Base-by-base conservation (phyloP, 92 coral and sea anemone species). In the Zoanthus gigantus region DNA sequence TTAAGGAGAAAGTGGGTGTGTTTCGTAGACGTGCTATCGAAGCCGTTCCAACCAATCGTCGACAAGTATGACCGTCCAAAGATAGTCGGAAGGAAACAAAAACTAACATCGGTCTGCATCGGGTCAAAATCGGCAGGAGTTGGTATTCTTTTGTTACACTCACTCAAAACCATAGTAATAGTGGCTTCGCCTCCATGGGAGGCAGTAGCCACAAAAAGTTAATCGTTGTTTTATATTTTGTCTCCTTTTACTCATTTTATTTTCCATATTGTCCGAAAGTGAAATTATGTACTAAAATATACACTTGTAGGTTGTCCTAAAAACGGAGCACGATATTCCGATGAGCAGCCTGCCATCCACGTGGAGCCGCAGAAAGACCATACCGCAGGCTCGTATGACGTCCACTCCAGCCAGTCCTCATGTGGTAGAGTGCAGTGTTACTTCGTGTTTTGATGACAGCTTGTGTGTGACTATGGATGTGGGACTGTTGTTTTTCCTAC, bases 391-490 rank as follows among this genome's bases (percentile, higher is more conserved):
- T 30, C 85, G 75, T 23, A 67, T 48, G 85, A 18, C 46, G 75
- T 48, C 75, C 60, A 92, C 97, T 44, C 95, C 98, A 9, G 91
- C 95, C 32, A 95, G 98, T 77, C 99, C 99, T 2, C 99, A 97
- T 80, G 95, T 95, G 56, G 99, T 97, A 29, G 98, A 97, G 84
- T 95, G 98, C 76, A 92, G 96, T 60, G 91, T 97, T 9, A 85
- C 91, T 47, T 97, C 99, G 44, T 91, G 92, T 82, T 97, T 97
- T 85, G 95, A 97, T 76, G 99, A 97, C 87, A 96, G 99, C 32
- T 95, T 97, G 72, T 97, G 96, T 67, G 99, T 97, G 56, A 97
- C 99, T 28, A 94, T 95, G 93, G 99, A 97, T 83, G 99, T 97
- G 66, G 99, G 98, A 58, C 88, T 97, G 84, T 66, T 97, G 82